Evolutionary conservation across 1,140 invertebrate species (phyloP), one percentile per base, ranked within the genome.

Genomic region (Apis cerana): DNA sequence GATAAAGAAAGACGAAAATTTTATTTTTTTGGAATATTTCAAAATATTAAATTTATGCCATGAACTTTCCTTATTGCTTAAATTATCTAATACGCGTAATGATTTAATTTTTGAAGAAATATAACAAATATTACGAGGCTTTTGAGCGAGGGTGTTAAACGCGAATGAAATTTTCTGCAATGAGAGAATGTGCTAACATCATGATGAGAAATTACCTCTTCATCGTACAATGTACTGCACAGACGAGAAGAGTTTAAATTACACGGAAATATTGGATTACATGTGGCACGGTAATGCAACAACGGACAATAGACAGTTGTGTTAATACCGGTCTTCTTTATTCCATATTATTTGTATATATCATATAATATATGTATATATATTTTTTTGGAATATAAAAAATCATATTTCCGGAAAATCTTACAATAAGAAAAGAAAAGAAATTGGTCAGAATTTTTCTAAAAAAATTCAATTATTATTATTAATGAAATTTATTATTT

Each of bases 221-320:
- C 65, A 62, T 56, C 76, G 71, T 71, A 59, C 62, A 65, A 67
- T 17, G 72, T 70, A 77, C 64, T 67, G 70, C 52, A 83, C 76
- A 74, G 64, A 67, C 83, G 48, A 74, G 82, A 62, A 67, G 56
- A 81, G 85, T 81, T 88, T 90, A 70, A 86, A 86, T 90, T 89
- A 89, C 89, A 89, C 81, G 88, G 89, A 89, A 89, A 89, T 89
- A 89, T 89, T 86, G 72, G 43, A 80, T 89, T 89, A 88, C 88
- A 61, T n/a, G 64, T 48, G 76, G 52, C 68, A 67, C 61, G 70
- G 68, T 81, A 77, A 74, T 62, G 71, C 80, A 74, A 85, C 83
- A 67, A 68, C 75, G 64, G 59, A 74, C 71, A 78, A 85, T 75
- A 69, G 72, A 82, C 80, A 58, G 50, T 65, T 77, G 48, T 62